Base-by-base conservation (phyloP, 2,113 vertebrate species). In the Chiloscyllium plagiosum region DNA sequence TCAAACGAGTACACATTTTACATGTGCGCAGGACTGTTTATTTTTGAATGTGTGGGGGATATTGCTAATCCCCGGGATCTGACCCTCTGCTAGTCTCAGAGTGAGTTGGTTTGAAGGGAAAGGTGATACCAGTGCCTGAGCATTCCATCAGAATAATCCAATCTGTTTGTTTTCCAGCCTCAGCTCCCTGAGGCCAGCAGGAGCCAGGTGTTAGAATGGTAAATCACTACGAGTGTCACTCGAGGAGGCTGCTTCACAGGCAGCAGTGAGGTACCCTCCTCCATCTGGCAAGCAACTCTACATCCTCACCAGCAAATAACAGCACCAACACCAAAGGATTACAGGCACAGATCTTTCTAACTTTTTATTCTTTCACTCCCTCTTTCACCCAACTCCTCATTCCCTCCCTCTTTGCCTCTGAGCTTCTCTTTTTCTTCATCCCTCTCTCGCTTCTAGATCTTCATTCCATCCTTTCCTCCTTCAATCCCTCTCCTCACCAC, bases 91-190 rank as follows among this genome's bases (percentile, higher is more conserved):
- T 66, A 33, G 69, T 33, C 26, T 76, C 15, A 24, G 42, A 76
- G 69, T 50, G 94, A 17, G 68, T 52, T 72, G 42, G 94, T 95
- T 72, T 72, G 94, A 95, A 95, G 69, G 68, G 68, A 95, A 95
- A 95, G 69, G 69, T 50, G 94, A 95, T 47, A 70, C 93, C 2
- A 3, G 13, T 8, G 94, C 68, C 69, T 50, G 47, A 72, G 52
- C 89, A 72, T 72, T 70, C 69, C 26, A 24, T 70, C 66, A 52
- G 66, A 70, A 72, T 42, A 95, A 95, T 72, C 68, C 94, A 95
- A 72, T 20, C 24, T 50, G 94, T 95, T 95, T 95, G 94, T 95
- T 72, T 95, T 47, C 69, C 93, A 70, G 24, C 37, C 10, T 76
- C 15, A 4, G 13, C 24, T 95, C 68, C 94, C 94, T 17, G 22